Base-by-base conservation (phyloP, 2,888 invertebrate species). In the Choreutis nemorana region DNA sequence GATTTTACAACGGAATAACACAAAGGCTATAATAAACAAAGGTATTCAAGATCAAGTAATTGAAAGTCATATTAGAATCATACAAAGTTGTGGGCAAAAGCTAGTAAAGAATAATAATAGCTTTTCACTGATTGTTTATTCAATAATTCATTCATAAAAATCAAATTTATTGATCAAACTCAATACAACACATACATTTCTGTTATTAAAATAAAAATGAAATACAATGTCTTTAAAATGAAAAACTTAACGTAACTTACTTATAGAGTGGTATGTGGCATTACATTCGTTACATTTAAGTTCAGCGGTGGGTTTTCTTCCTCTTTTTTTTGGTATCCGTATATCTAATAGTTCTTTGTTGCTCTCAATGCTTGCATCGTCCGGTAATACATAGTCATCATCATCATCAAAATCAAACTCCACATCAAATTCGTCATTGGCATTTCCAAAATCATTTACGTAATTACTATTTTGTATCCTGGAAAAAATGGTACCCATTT, bases 211-310 rank as follows among this genome's bases (percentile, higher is more conserved):
- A 18, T n/a, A n/a, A n/a, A n/a, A 8, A 8, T 5, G 18, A 18
- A 6, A 18, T 6, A 18, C 5, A 27, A 18, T 9, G 9, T 14
- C 9, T 18, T 6, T 23, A 3, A 13, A 3, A 8, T 15, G 8
- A 9, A 7, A 13, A 15, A 14, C 1, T 15, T 7, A 22, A 10
- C 11, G 12, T 13, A 8, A 48, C 56, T 55, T 32, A 73, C 75
- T 52, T 27, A 61, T 27, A 9, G 70, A 64, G 1, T 64, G 57
- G 40, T 72, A 77, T 43, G 67, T 64, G 23, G 71, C 64, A 29
- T 58, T 58, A 26, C 77, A 77, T 41, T 68, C 64, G 31, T 73
- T 73, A 40, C 77, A 77, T 23, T 58, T 56, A 37, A 71, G 63
- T 40, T 48, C 73, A 58, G 3, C n/a, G 34, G 7, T 9, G 5